Percentiles rank a stretch among this genome's conserved stretches.
These are phyloP conservation scores for Eospalax fontanierii DNA, from an alignment of 2,797 vertebrate genomes.

Conservation along the genomic window DNA sequence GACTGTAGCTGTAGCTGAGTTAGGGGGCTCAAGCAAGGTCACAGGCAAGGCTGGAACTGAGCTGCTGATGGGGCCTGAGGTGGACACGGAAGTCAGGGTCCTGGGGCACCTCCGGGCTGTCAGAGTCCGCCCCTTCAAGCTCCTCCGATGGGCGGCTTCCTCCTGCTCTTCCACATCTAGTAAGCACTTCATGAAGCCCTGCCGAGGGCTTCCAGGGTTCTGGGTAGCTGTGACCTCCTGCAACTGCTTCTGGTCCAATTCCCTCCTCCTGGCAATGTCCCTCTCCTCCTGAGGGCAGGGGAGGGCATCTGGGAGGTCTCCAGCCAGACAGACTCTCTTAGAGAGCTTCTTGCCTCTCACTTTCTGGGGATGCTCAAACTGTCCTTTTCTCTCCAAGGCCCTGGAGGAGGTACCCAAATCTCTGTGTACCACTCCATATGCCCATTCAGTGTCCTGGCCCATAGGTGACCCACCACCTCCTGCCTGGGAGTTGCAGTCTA, in stretches of 20 bases:
- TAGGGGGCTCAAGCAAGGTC: neutral
- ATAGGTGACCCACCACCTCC: neutral
- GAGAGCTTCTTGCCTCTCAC: neutral
- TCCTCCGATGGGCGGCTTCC: neutral
- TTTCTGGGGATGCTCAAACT: neutral
- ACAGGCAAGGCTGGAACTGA: neutral
- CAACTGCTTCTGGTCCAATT: neutral
- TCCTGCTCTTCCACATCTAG: constrained; percentile 76
- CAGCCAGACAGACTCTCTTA: neutral
- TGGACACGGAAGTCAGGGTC: neutral
- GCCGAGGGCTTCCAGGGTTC: neutral
- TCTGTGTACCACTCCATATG: neutral
- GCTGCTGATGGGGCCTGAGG: neutral
- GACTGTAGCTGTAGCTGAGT: neutral
- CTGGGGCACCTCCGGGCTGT: constrained; percentile 44
- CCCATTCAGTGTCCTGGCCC: neutral
- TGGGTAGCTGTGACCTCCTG: neutral
- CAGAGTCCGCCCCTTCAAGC: constrained; percentile 23
- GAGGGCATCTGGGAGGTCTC: neutral
- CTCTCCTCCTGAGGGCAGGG: constrained; percentile 43
- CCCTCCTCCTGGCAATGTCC: neutral
- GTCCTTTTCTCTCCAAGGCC: neutral
- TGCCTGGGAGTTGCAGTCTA: neutral
- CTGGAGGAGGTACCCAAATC: neutral
- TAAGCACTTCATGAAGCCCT: constrained; percentile 80